phyloP scores from a whole-genome alignment of 2,888 invertebrate species.

The Nebria salina region DNA sequence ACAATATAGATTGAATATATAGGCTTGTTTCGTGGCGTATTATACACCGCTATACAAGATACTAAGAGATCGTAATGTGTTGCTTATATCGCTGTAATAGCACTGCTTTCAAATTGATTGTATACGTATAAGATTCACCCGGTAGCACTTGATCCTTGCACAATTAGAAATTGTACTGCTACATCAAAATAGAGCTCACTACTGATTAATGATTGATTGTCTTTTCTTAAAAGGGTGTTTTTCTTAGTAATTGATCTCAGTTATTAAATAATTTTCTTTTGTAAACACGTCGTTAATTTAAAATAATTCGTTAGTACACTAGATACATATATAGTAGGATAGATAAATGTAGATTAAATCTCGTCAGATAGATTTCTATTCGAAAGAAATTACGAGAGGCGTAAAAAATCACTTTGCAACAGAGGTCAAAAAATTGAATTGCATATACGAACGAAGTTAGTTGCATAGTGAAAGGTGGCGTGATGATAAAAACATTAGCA shows the following conservation, averaged over 20 bases:
- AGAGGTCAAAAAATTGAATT: neutral
- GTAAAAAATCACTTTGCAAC: neutral
- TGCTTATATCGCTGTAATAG: neutral
- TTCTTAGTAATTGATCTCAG: too few relatives aligned
- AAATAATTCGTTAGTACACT: too few relatives aligned
- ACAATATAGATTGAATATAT: neutral
- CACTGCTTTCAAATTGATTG: neutral
- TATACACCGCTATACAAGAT: neutral
- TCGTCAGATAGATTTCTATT: neutral
- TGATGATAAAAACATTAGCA: conserved; percentile 1
- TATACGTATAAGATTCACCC: neutral
- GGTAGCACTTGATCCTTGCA: neutral
- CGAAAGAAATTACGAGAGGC: neutral
- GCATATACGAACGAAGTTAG: neutral
- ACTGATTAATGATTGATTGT: too few relatives aligned
- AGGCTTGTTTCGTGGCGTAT: neutral
- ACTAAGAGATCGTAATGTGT: neutral
- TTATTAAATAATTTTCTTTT: too few relatives aligned
- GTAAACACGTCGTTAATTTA: too few relatives aligned
- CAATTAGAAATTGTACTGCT: neutral
- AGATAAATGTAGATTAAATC: neutral
- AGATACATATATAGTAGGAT: neutral
- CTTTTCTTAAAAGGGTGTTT: too few relatives aligned
- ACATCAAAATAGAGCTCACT: too few relatives aligned
- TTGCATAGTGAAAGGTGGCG: conserved; percentile 1